These are phyloP conservation scores for Aphyosemion australe DNA, from an alignment of 2,113 vertebrate species.

Conservation along the genomic window DNA sequence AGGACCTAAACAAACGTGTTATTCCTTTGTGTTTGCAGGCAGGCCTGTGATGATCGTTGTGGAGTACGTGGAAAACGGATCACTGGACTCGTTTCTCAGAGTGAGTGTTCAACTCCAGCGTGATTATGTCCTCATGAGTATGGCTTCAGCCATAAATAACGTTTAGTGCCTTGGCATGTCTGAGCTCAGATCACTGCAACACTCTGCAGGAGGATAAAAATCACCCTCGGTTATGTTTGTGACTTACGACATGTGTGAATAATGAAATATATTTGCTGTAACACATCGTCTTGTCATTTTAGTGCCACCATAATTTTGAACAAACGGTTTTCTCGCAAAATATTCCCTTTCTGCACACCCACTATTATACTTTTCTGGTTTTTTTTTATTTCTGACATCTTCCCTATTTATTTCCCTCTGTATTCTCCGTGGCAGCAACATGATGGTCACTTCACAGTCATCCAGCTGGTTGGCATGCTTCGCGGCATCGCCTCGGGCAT, in stretches of 20 bases:
- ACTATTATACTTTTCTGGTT: not conserved
- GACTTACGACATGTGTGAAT: constrained; percentile 10
- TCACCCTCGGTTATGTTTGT: constrained; percentile 6
- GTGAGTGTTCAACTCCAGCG: constrained; percentile 75
- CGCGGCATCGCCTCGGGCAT: constrained; percentile 96
- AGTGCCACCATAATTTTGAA: constrained; percentile 7
- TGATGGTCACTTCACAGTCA: constrained; percentile 95
- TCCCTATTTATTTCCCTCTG: not conserved
- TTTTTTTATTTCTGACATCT: not conserved
- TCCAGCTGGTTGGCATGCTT: constrained; percentile 97
- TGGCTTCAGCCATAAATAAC: constrained; percentile 15
- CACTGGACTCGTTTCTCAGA: constrained; percentile 93
- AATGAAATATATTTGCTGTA: constrained; percentile 7
- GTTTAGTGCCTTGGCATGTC: constrained; percentile 6
- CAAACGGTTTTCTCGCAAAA: not conserved
- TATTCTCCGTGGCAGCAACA: constrained; percentile 63
- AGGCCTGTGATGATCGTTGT: constrained; percentile 97
- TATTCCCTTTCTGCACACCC: not conserved
- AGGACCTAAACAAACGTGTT: constrained; percentile 2
- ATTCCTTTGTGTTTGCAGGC: constrained; percentile 83
- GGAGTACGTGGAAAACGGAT: constrained; percentile 97
- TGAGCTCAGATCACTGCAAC: constrained; percentile 5
- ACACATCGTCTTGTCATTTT: constrained; percentile 21
- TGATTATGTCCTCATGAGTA: constrained; percentile 12
- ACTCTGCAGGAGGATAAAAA: not conserved